Evolutionary conservation across 2,888 invertebrate genomes (phyloP).

Genomic region (Myopa testacea): DNA sequence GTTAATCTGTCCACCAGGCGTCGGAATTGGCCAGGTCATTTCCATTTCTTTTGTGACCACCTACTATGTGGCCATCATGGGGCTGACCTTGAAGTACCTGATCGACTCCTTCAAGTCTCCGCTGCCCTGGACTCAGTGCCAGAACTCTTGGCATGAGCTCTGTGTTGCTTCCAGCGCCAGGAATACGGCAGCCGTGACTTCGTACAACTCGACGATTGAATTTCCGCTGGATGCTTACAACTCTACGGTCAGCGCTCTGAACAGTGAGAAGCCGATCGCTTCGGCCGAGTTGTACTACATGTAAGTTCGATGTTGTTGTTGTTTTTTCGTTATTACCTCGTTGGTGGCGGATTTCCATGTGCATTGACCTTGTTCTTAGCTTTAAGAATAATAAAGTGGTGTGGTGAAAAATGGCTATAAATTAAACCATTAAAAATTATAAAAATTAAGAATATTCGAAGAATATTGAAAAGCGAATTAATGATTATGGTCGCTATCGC

Average conservation of each 20-base stretch:
- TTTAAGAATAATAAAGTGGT: slow-evolving; percentile 3
- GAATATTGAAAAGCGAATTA: neutral
- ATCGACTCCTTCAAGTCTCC: slow-evolving; percentile 73
- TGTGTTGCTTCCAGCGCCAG: slow-evolving; percentile 67
- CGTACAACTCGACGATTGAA: slow-evolving; percentile 19
- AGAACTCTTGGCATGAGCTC: slow-evolving; percentile 69
- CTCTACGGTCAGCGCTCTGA: neutral
- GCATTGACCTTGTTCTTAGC: slow-evolving; percentile 11
- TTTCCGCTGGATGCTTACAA: slow-evolving; percentile 3
- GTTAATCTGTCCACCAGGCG: slow-evolving; percentile 64
- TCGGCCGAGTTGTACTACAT: slow-evolving; percentile 69
- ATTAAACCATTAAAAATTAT: neutral
- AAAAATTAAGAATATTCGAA: neutral
- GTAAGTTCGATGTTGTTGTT: slow-evolving; percentile 61
- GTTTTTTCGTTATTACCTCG: slow-evolving; percentile 10
- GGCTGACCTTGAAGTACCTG: slow-evolving; percentile 74
- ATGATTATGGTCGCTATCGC: neutral
- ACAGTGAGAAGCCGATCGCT: slow-evolving; percentile 53
- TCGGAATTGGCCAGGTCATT: slow-evolving; percentile 72
- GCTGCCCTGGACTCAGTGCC: slow-evolving; percentile 75
- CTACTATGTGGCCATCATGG: slow-evolving; percentile 78
- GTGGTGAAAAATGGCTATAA: slow-evolving; percentile 14
- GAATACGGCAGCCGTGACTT: slow-evolving; percentile 47
- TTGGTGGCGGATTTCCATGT: slow-evolving; percentile 23
- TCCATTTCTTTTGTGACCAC: slow-evolving; percentile 73